Conservation (phyloP, 2,888 invertebrate genomes). For the Megastigmus dorsalis region DNA sequence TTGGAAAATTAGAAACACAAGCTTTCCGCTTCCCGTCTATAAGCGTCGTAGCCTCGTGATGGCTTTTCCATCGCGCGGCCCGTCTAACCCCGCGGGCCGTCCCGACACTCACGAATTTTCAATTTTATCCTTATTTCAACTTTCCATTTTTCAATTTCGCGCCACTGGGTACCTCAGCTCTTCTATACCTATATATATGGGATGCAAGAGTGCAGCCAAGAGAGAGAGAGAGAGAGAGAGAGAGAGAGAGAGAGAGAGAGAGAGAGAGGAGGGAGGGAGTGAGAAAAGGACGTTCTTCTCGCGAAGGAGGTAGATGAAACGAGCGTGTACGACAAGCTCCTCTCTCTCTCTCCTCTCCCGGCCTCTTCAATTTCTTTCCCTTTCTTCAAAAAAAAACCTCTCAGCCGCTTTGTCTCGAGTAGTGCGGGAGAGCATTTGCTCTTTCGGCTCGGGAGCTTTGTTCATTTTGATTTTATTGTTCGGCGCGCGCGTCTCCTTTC, state of each 20-base stretch:
- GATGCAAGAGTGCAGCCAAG: no score
- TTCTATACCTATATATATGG: no score
- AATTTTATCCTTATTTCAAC: constrained; percentile 26
- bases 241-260: no score
- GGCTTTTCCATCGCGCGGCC: not conserved
- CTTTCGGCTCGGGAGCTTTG: constrained; percentile 13
- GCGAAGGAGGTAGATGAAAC: not conserved
- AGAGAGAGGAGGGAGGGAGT: no score
- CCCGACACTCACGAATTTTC: constrained; percentile 32
- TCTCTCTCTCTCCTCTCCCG: not conserved
- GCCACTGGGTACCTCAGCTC: no score
- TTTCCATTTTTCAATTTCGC: constrained; percentile 40
- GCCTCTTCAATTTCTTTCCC: constrained; percentile 7
- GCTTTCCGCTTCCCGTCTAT: constrained; percentile 3
- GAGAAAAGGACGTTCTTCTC: no score
- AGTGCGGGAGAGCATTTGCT: constrained; percentile 21
- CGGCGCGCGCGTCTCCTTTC: not conserved
- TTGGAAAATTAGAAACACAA: not conserved
- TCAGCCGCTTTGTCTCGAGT: constrained; percentile 37
- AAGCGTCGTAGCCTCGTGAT: no score
- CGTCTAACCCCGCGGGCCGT: not conserved
- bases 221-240: no score
- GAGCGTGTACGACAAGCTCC: not conserved
- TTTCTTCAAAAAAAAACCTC: constrained; percentile 14
- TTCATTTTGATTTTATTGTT: constrained; percentile 39